phyloP scores from a whole-genome alignment of 1,140 invertebrate species.

The fruit fly (Drosophila melanogaster) region Release_6_plus_ISO1_MT NC_004354.4:7206501-7207000 shows the following conservation, averaged over 20 bases:
- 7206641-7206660: conserved; percentile 54
- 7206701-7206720: conserved; percentile 14
- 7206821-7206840: neutral
- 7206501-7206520: too few relatives aligned
- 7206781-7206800: conserved; percentile 15
- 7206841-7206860: too few relatives aligned
- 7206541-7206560: neutral
- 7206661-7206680: conserved; percentile 75
- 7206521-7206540: too few relatives aligned
- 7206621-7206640: conserved; percentile 51
- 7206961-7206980: too few relatives aligned
- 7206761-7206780: conserved; percentile 12
- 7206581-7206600: neutral
- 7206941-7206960: neutral
- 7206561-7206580: neutral
- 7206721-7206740: neutral
- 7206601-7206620: conserved; percentile 25
- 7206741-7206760: conserved; percentile 13
- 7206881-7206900: too few relatives aligned
- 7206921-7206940: too few relatives aligned
- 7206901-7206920: too few relatives aligned
- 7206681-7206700: conserved; percentile 44
- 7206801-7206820: conserved; percentile 52
- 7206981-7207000: neutral
- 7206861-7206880: too few relatives aligned